Conservation (phyloP, 2,888 invertebrate genomes). For the Phragmatobia fuliginosa region DNA sequence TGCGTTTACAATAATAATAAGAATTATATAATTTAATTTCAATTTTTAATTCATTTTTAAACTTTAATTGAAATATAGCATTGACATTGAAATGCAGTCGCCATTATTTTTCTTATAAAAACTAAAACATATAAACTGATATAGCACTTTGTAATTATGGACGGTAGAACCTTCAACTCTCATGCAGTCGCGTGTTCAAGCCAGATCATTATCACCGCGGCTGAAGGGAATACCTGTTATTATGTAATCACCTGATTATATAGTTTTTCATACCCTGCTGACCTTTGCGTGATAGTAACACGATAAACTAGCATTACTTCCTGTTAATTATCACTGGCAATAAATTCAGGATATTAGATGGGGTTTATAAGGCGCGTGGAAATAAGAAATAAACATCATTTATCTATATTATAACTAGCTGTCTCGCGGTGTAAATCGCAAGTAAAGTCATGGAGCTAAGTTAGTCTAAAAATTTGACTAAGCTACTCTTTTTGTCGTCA, state of each 20-base stretch:
- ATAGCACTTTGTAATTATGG: slow-evolving; percentile 31
- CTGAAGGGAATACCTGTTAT: slow-evolving; percentile 46
- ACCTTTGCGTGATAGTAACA: slow-evolving; percentile 44
- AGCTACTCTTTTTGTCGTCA: no score
- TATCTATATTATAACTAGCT: background rate
- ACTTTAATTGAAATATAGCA: background rate
- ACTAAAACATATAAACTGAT: slow-evolving; percentile 15
- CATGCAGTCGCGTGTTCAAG: slow-evolving; percentile 20
- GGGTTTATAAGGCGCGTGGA: background rate
- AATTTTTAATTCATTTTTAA: no score
- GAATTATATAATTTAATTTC: no score
- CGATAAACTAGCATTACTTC: slow-evolving; percentile 2
- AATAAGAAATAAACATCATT: background rate
- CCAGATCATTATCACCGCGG: slow-evolving; percentile 35
- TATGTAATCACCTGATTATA: slow-evolving; percentile 47
- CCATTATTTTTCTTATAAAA: background rate
- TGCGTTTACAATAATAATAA: no score
- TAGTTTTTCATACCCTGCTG: slow-evolving; percentile 23
- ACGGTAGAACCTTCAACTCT: slow-evolving; percentile 19
- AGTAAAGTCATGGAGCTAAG: no score
- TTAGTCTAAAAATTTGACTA: no score
- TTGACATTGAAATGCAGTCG: slow-evolving; percentile 2
- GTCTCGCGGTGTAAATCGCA: no score
- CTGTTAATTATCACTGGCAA: slow-evolving; percentile 2
- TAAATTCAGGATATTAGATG: slow-evolving; percentile 1